Conservation (phyloP, 2,888 invertebrate genomes). For the Acanthococcus lagerstroemiae region DNA sequence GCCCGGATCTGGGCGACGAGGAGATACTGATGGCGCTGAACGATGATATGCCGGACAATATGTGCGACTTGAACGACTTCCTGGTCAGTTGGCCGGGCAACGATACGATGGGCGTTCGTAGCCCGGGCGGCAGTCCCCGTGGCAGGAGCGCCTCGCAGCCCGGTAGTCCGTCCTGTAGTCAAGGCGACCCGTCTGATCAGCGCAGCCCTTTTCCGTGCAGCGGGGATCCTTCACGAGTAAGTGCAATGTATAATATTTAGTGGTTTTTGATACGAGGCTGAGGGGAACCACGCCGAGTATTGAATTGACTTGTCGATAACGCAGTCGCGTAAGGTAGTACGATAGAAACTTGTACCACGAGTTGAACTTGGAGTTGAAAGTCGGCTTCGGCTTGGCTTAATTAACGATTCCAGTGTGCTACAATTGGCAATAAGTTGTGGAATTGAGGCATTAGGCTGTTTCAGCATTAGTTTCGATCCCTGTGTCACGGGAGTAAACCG, state of each 20-base stretch:
- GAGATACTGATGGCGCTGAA: constrained; percentile 53
- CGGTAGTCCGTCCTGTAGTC: constrained; percentile 43
- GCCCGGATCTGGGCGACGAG: constrained; percentile 55
- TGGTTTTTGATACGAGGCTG: no score
- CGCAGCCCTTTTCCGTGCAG: constrained; percentile 48
- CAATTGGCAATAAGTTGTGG: no score
- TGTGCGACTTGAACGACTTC: constrained; percentile 66
- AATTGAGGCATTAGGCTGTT: no score
- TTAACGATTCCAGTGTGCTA: no score
- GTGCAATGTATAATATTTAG: no score
- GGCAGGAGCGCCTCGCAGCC: constrained; percentile 42
- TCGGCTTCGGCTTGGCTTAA: no score
- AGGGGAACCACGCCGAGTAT: no score
- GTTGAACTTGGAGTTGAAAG: no score
- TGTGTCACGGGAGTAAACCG: not conserved
- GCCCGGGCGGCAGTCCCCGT: constrained; percentile 44
- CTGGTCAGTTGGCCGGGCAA: constrained; percentile 59
- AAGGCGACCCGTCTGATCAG: constrained; percentile 44
- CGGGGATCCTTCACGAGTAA: constrained; percentile 46
- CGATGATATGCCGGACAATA: constrained; percentile 55
- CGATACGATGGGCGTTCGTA: constrained; percentile 47
- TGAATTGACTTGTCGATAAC: no score
- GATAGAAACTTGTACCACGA: no score
- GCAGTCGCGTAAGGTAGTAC: no score
- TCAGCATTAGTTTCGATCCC: no score